Evolutionary conservation across 2,888 invertebrate genomes (phyloP).

Genomic region (Cosmopolites sordidus): DNA sequence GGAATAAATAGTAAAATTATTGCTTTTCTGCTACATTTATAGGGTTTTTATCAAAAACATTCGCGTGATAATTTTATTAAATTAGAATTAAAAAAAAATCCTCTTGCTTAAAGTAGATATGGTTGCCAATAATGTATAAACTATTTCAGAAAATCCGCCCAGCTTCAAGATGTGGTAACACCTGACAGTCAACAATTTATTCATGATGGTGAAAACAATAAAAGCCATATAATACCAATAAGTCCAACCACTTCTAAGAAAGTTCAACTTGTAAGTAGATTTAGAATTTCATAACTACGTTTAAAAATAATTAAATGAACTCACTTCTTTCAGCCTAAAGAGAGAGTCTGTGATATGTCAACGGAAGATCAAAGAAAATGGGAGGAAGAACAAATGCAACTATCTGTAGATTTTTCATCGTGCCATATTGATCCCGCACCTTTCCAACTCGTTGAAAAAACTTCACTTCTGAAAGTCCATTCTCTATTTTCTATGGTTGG

Average conservation of each 20-base stretch:
- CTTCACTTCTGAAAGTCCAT: constrained; percentile 87
- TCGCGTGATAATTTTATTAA: too few relatives aligned
- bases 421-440: constrained; percentile 95
- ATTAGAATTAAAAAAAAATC: too few relatives aligned
- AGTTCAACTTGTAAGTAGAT: constrained; percentile 76
- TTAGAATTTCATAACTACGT: background rate
- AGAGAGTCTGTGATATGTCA: constrained; percentile 90
- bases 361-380: constrained; percentile 88
- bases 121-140: background rate
- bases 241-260: constrained; percentile 78
- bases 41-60: too few relatives aligned
- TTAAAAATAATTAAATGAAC: too few relatives aligned
- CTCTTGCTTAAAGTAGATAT: too few relatives aligned
- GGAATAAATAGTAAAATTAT: too few relatives aligned
- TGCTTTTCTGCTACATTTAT: too few relatives aligned
- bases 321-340: constrained; percentile 60
- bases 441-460: constrained; percentile 93
- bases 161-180: constrained; percentile 73
- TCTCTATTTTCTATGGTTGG: constrained; percentile 98
- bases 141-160: constrained; percentile 62
- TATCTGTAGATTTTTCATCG: constrained; percentile 69
- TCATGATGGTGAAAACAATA: constrained; percentile 35
- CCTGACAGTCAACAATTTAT: constrained; percentile 49
- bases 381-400: constrained; percentile 88
- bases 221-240: constrained; percentile 51